Evolutionary conservation across 1,140 invertebrate species (phyloP).

Genomic region (Achroia grisella): DNA sequence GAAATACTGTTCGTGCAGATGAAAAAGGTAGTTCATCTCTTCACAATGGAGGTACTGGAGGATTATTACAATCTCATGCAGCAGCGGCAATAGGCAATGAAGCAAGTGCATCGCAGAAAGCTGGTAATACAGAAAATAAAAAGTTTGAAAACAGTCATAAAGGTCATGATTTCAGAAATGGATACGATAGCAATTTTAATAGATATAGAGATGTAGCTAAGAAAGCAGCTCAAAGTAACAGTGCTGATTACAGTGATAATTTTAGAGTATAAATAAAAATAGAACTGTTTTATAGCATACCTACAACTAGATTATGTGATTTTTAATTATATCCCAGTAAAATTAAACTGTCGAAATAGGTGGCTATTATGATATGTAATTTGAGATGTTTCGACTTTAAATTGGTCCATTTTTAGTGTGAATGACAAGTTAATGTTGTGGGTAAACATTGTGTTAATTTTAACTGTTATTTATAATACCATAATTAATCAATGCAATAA

Average conservation of each 20-base stretch:
- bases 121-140: slow-evolving; percentile 20
- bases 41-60: slow-evolving; percentile 36
- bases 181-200: slow-evolving; percentile 19
- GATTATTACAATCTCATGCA: slow-evolving; percentile 27
- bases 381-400: no score
- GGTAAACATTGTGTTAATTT: no score
- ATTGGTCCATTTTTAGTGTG: no score
- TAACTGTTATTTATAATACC: no score
- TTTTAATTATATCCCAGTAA: no score
- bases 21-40: slow-evolving; percentile 31
- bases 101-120: slow-evolving; percentile 17
- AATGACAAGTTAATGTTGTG: no score
- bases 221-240: slow-evolving; percentile 28
- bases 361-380: no score
- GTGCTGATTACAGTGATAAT: slow-evolving; percentile 21
- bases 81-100: slow-evolving; percentile 21
- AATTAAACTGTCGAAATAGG: no score
- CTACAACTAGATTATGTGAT: no score
- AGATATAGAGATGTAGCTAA: slow-evolving; percentile 34
- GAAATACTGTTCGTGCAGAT: slow-evolving; percentile 29
- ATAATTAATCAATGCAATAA: no score
- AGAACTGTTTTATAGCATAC: no score
- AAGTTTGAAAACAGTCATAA: slow-evolving; percentile 20
- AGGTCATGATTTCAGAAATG: slow-evolving; percentile 15
- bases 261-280: no score